Evolutionary conservation across 2,888 invertebrate species (phyloP), one percentile per base, ranked within the genome.

Genomic region (Zaprionus obscuricornis): DNA sequence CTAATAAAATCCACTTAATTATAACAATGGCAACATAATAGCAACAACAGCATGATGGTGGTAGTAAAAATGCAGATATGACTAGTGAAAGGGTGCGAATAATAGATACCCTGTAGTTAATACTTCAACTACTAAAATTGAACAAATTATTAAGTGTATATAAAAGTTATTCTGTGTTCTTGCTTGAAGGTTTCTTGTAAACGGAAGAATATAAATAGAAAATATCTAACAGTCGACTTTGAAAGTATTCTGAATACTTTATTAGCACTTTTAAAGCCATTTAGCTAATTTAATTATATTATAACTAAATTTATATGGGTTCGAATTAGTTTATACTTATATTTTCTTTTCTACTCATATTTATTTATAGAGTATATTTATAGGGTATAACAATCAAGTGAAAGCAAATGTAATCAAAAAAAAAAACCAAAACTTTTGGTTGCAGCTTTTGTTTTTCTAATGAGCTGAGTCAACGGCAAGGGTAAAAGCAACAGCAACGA

Each of bases 1-100:
- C 62, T 57, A 76, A 78, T 84, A 76, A 74, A 84, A 74, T 71
- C 71, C 67, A 78, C 83, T 71, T 66, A 74, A 82, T 77, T 72
- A 78, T 72, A 74, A 64, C 65, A 75, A 79, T 51, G 66, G 63
- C 42, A 59, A 59, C n/a, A 78, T 84, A 76, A 74, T 81, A 74
- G 67, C 71, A 71, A 78, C 83, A 68, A 64, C 70, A 82, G 82
- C 68, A 78, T 72, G 72, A 64, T 62, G 72, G 75, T 51, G 66
- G 63, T 39, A 59, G 57, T 55, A 36, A 60, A 36, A 22, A 3
- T 58, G 31, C 34, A 27, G 7, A 5, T 3, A 24, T n/a, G 6
- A 2, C 11, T 8, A 0, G 2, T 6, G 1, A 1, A 34, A 20
- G 6, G 8, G 0, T 14, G 11, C 11, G 34, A 18, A 27, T 11